Evolutionary conservation across 2,113 vertebrate genomes (phyloP), one percentile per base, ranked within the genome.

Genomic region (Pomatostomus ruficeps): DNA sequence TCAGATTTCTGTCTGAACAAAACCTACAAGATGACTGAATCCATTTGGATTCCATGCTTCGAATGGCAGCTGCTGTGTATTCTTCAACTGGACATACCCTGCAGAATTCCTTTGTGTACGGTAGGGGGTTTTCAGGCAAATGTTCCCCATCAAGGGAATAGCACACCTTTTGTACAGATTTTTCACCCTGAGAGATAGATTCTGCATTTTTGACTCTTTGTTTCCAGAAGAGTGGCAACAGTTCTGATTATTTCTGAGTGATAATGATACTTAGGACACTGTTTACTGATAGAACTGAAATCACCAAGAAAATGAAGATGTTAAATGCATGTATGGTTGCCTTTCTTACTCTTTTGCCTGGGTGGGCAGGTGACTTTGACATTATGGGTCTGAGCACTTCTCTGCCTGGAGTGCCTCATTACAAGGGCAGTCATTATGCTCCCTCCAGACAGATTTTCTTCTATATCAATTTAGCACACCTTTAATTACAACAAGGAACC

Each of bases 401-500:
- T 46, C 49, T 88, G 51, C 78, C 85, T 73, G 67, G 58, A 66
- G 29, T 92, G 81, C 66, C 45, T 79, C 63, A 8, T 81, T 87
- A 35, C 73, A 81, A 87, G 80, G 65, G 29, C 22, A 1, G 73
- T 95, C 77, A 61, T 92, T 68, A 45, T 65, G 43, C 63, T 97
- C 87, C 62, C 91, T 89, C 84, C 74, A 94, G 94, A 82, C 52
- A 94, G 70, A 89, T 95, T 89, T 95, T 66, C 91, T 72, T 79
- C 73, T 54, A 0, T 58, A 76, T 88, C 71, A 82, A 35, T 96
- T 91, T 89, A 81, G 38, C 66, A 42, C 68, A 91, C 59, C 76
- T 93, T 77, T 93, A 95, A 89, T 92, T 94, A 92, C 62, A 93
- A 14, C 36, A 33, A 85, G 68, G 76, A 92, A 86, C 33, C 43